Percentiles rank a stretch among this genome's conserved stretches.
phyloP scores from a whole-genome alignment of 2,113 vertebrate species.

The Chionomys nivalis region DNA sequence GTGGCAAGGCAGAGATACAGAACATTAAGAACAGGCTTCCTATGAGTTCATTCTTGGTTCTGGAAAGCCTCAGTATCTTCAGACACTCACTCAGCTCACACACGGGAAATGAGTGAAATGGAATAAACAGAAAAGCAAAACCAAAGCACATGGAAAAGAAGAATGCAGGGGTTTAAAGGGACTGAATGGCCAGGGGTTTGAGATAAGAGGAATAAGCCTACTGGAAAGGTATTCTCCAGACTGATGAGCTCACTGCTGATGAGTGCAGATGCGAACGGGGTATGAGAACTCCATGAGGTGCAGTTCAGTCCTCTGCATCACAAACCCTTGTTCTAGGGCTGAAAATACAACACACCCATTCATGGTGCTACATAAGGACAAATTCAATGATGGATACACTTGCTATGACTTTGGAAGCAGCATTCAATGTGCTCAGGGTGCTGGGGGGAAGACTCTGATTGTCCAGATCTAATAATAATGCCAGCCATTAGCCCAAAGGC shows the following conservation, averaged over 20 bases:
- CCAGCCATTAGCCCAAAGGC: background rate
- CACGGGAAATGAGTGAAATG: background rate
- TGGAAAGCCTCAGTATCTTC: background rate
- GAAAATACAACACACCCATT: background rate
- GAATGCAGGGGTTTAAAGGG: background rate
- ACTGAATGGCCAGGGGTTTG: too few relatives aligned
- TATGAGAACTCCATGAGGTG: background rate
- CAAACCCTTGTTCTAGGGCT: background rate
- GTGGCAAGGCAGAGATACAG: background rate
- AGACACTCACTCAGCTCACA: background rate
- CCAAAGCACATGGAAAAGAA: background rate
- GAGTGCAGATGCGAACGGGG: background rate
- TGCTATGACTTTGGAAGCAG: background rate
- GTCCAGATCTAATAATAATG: constrained; percentile 33
- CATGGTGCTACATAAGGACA: background rate
- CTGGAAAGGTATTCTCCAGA: background rate
- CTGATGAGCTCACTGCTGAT: too few relatives aligned
- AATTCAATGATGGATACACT: background rate
- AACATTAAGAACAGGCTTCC: background rate
- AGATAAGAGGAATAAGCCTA: background rate
- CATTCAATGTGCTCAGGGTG: background rate
- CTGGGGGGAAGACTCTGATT: background rate
- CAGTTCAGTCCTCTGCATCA: background rate
- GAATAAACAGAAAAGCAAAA: background rate
- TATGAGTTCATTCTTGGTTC: background rate